Evolutionary conservation across 2,113 vertebrate genomes (phyloP), one percentile per base, ranked within the genome.

Genomic region (Chlorodrepanis virens): DNA sequence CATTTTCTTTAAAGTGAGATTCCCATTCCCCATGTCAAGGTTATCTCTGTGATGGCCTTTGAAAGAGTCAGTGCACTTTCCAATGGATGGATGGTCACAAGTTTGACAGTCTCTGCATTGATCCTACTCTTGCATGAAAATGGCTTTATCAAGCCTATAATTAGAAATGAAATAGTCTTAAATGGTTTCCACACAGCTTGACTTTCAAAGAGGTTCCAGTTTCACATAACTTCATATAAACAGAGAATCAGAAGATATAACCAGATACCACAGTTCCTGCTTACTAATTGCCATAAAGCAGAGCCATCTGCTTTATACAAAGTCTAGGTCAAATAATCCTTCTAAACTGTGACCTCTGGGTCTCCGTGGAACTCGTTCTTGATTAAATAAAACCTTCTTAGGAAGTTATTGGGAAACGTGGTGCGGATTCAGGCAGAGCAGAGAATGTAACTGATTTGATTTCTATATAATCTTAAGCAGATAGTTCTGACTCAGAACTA

Each of bases 111-210:
- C 70, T 87, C 90, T 86, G 83, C 91, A 94, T 78, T 94, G 95
- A 94, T 95, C 91, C 78, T 82, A 44, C 93, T 87, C 79, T 96
- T 97, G 90, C 93, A 96, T 96, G 96, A 97, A 97, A 98, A 97
- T 72, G 88, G 81, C 95, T 97, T 91, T 97, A 93, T 96, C 93
- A 96, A 95, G 96, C 92, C 97, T 98, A 57, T 98, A 97, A 98
- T 98, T 98, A 97, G 96, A 98, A 97, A 97, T 97, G 96, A 98
- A 97, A 97, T 97, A 96, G 94, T 96, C 95, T 97, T 91, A 98
- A 97, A 97, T 96, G 90, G 89, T 94, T 98, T 98, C 97, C 95
- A 96, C 96, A 87, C 35, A 78, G 90, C 86, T 93, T 97, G 94
- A 60, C 84, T 98, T 98, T 97, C 96, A 97, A 98, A 98, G 98